A percentile compares a stretch with the other conserved stretches of the same genome.
Conservation (phyloP, 2,888 invertebrate genomes). For the Rhopalosiphum nymphaeae region DNA sequence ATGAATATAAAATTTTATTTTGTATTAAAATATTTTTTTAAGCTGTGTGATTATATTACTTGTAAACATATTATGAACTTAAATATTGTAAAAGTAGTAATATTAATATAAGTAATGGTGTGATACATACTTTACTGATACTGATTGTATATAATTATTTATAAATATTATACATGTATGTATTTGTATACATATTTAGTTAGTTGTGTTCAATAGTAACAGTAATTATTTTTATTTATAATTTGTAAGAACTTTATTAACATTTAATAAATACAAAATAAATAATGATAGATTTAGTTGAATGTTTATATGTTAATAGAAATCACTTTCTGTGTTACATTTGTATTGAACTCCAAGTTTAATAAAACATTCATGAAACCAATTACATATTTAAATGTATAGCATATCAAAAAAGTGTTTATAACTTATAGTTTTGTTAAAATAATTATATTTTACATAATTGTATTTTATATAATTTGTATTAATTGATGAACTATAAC, state of each 20-base stretch:
- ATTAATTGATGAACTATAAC: neutral
- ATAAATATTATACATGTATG: conserved; percentile 42
- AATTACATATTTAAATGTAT: neutral
- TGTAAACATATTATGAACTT: neutral
- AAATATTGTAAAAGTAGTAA: conserved; percentile 24
- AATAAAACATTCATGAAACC: neutral
- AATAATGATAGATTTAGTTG: conserved; percentile 54
- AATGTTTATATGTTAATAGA: neutral
- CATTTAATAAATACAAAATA: conserved; percentile 58
- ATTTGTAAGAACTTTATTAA: conserved; percentile 51
- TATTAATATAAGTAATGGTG: conserved; percentile 31
- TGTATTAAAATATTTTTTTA: conserved; percentile 44
- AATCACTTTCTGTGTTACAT: neutral
- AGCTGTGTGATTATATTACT: conserved; percentile 18
- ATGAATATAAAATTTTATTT: conserved; percentile 17
- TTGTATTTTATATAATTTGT: neutral
- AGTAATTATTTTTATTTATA: conserved; percentile 57
- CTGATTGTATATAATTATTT: conserved; percentile 44
- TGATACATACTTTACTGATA: conserved; percentile 30
- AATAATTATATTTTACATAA: neutral
- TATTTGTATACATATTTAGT: conserved; percentile 31
- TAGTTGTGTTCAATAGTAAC: conserved; percentile 58
- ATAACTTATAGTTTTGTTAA: neutral
- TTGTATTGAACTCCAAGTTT: neutral
- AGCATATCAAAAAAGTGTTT: neutral